A percentile compares a stretch with the other conserved stretches of the same genome.
phyloP scores from a whole-genome alignment of 2,113 vertebrate species.

The Scomber colias region DNA sequence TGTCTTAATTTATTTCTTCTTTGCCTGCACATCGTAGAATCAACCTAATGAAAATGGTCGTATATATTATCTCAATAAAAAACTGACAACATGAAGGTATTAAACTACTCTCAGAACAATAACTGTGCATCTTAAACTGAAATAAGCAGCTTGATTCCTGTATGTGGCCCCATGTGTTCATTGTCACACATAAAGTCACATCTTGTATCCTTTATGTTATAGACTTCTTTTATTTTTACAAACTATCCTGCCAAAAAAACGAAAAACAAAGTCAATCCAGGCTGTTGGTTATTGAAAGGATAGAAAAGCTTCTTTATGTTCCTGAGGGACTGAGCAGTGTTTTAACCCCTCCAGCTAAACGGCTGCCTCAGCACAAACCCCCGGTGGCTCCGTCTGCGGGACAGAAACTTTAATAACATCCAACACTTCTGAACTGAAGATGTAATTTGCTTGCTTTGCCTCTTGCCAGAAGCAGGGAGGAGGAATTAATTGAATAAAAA shows the following conservation, averaged over 20 bases:
- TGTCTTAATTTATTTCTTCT: too few relatives aligned
- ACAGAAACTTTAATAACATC: slow-evolving; percentile 64
- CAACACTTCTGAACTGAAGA: slow-evolving; percentile 44
- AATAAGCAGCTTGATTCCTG: too few relatives aligned
- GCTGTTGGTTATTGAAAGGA: neutral
- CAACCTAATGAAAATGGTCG: too few relatives aligned
- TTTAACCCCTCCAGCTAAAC: slow-evolving; percentile 34
- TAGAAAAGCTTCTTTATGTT: neutral
- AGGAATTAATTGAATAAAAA: slow-evolving; percentile 66
- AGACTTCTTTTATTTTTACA: neutral
- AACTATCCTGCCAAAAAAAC: too few relatives aligned
- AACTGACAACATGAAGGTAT: too few relatives aligned
- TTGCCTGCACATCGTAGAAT: too few relatives aligned
- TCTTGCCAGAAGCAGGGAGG: slow-evolving; percentile 53
- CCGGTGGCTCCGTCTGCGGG: slow-evolving; percentile 42
- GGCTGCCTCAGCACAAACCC: slow-evolving; percentile 60
- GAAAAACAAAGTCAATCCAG: neutral
- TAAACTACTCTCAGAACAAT: too few relatives aligned
- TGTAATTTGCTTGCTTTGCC: slow-evolving; percentile 53
- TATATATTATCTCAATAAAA: too few relatives aligned
- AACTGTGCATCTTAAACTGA: too few relatives aligned
- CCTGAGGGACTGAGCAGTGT: slow-evolving; percentile 7
- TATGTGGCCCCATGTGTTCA: too few relatives aligned
- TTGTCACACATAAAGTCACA: too few relatives aligned
- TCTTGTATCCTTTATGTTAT: too few relatives aligned